Conservation (phyloP, 23 tunicate species). For the Phallusia fumigata region DNA sequence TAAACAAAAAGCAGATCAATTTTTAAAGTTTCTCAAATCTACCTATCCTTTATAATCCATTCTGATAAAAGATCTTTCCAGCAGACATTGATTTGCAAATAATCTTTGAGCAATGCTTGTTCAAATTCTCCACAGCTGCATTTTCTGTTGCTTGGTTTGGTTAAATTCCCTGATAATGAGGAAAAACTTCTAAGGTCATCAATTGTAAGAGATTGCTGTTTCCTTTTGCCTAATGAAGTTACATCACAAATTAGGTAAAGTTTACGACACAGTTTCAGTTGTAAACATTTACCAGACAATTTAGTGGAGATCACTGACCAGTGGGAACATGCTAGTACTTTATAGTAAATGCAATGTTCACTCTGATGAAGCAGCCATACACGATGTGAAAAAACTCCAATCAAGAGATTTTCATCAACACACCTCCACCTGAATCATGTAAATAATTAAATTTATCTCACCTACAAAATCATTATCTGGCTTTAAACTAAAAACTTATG, state of each 20-base stretch:
- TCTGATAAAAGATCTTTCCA: conserved; percentile 8
- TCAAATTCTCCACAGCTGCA: conserved; percentile 19
- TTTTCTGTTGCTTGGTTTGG: background rate
- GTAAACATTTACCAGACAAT: no score
- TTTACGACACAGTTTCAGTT: no score
- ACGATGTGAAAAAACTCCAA: conserved; percentile 45
- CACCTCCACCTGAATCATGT: conserved; percentile 25
- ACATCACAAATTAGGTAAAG: background rate
- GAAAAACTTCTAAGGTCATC: background rate
- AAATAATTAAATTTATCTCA: no score
- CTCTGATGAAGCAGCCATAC: conserved; percentile 37
- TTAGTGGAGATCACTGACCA: background rate
- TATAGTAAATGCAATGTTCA: background rate
- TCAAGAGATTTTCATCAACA: conserved; percentile 10
- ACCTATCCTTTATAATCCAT: conserved; percentile 33
- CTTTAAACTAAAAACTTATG: no score
- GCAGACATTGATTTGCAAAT: conserved; percentile 19
- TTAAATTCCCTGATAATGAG: background rate
- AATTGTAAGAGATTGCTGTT: background rate
- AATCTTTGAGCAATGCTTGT: conserved; percentile 8
- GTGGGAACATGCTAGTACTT: conserved; percentile 45
- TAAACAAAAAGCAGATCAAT: no score
- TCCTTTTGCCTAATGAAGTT: background rate
- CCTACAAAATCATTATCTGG: no score
- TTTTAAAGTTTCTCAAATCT: no score